Base-by-base conservation (phyloP, 2,888 invertebrate species). In the Prosapia bicincta region DNA sequence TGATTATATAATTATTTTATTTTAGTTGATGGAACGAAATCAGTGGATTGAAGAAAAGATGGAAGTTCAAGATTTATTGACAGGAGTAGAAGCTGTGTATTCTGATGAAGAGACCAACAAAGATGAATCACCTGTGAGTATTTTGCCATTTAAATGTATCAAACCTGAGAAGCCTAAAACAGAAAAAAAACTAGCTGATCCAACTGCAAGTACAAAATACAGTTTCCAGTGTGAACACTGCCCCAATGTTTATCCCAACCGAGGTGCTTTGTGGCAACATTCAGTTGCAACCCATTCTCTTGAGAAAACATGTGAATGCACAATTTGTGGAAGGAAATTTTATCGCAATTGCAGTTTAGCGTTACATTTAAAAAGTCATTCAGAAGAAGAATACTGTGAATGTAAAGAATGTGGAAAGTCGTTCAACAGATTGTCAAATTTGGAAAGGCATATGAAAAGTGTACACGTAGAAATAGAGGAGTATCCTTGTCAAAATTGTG, bases 31-130 rank as follows among this genome's bases (percentile, higher is more conserved):
- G 26, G 32, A 78, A 69, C 24, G 71, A 71, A 74, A 71, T 32
- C 74, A 71, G 71, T 78, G 76, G 74, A 69, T 78, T 65, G 78
- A 76, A 28, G 78, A 78, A 32, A 71, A 73, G 15, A 74, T 77
- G 69, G 78, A 78, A 68, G 71, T 78, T 30, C 75, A 72, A 10
- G 79, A 80, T 30, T 75, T 80, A 32, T 76, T 81, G 32, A 79
- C 79, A 66, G 78, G 79, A 20, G 81, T 81, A 9, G 80, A 81
- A 78, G 81, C 81, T 25, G 81, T 81, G 9, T 81, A 81, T 75
- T 81, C 81, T 0, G 81, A 81, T 69, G 79, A 79, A 67, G 81
- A 80, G 72, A 65, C 23, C 10, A 72, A 69, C 13, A 72, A 65
- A 6, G 75, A 75, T 23, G 67, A 71, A 66, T 25, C 66, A 38